Conservation (phyloP, 2,888 invertebrate species). For the Phyllotreta striolata region DNA sequence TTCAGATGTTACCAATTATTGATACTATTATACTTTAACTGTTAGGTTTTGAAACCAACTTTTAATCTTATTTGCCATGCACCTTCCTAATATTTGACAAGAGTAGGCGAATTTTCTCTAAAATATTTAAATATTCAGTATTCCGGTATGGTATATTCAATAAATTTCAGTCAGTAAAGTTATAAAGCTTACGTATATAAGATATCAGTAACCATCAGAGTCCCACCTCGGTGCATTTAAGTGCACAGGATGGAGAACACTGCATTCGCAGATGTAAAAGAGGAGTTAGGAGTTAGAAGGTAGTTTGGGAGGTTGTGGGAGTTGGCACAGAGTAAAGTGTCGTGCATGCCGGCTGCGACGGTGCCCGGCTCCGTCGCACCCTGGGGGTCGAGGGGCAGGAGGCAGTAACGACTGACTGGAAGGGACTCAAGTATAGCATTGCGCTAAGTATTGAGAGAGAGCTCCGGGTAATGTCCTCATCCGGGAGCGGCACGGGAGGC, state of each 20-base stretch:
- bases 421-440: slow-evolving; percentile 52
- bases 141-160: too few species aligned
- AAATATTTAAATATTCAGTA: too few species aligned
- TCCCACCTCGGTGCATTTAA: slow-evolving; percentile 14
- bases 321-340: slow-evolving; percentile 11
- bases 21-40: too few species aligned
- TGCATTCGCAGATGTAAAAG: slow-evolving; percentile 52
- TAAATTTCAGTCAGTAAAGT: too few species aligned
- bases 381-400: slow-evolving; percentile 44
- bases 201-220: neutral
- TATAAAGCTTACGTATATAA: neutral
- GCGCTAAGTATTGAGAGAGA: slow-evolving; percentile 58
- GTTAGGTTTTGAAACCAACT: too few species aligned
- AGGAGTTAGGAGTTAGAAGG: slow-evolving; percentile 41
- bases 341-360: slow-evolving; percentile 6
- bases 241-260: slow-evolving; percentile 34
- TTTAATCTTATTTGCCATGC: too few species aligned
- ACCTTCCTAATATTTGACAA: too few species aligned
- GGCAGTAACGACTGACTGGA: slow-evolving; percentile 9
- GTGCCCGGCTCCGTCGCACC: slow-evolving; percentile 38
- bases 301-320: slow-evolving; percentile 5
- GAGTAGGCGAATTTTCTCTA: too few species aligned
- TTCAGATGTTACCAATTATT: too few species aligned
- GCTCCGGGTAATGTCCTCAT: slow-evolving; percentile 62
- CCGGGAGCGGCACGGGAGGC: slow-evolving; percentile 49